Conservation (phyloP, 2,113 vertebrate genomes). For the Alces alces region DNA sequence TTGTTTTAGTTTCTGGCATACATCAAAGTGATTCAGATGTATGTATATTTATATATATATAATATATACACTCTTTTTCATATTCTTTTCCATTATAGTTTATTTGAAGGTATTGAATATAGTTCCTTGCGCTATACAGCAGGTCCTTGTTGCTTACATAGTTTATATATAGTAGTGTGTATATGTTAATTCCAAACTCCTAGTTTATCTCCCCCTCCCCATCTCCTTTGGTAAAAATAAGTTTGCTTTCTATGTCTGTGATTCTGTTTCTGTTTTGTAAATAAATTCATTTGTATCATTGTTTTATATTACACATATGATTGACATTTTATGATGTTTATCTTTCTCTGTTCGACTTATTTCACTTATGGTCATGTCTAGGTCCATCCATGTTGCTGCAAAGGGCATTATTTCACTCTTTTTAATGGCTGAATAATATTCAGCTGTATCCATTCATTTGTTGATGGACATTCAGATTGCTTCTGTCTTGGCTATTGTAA, state of each 20-base stretch:
- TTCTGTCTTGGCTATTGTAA: background rate
- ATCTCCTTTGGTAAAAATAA: background rate
- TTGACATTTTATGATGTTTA: background rate
- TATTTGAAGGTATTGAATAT: background rate
- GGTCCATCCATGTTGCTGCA: background rate
- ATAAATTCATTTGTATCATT: background rate
- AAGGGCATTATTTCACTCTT: background rate
- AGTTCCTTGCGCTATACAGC: background rate
- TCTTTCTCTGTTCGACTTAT: background rate
- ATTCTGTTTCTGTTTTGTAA: background rate
- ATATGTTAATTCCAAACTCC: background rate
- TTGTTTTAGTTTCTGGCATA: background rate
- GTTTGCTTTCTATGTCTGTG: background rate
- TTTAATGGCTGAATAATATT: background rate
- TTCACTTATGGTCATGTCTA: background rate
- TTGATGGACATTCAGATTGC: background rate
- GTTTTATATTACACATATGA: background rate
- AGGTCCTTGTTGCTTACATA: background rate
- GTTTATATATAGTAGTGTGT: background rate
- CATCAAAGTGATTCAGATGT: background rate
- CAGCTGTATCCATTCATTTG: background rate
- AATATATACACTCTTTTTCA: background rate
- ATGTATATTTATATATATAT: background rate
- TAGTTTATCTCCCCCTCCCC: background rate
- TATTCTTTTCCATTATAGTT: background rate